Base-by-base conservation (phyloP, 2,797 vertebrate genomes). In the Diplodus puntazzo region DNA sequence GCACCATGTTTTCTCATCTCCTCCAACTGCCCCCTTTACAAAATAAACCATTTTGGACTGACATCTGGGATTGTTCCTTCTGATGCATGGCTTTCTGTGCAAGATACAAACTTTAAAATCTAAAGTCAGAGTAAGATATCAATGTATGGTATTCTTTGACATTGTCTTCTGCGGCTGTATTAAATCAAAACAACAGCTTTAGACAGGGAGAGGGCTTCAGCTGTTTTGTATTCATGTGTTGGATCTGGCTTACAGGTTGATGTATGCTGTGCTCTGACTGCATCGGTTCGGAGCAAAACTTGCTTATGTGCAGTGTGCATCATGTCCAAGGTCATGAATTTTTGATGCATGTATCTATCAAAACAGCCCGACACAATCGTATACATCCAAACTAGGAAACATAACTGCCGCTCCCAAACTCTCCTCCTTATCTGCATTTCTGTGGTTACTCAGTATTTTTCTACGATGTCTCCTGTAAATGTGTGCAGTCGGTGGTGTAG, bases 11-110 rank as follows among this genome's bases (percentile, higher is more conserved):
- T 93, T 95, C 93, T 94, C 90, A 94, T 91, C 90, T 91, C 79
- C 81, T 86, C 73, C 91, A 82, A 88, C 88, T 90, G 84, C 87
- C 89, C 90, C 90, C 92, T 95, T 95, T 96, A 94, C 94, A 95
- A 94, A 96, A 95, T 95, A 95, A 95, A 95, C 89, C 90, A 94
- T 94, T 95, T 94, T 94, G 89, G 92, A 94, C 89, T 90, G 88
- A 92, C 64, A 45, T 78, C 75, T 87, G 75, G 50, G 57, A 76
- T 69, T 73, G 70, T 62, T 74, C 58, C 67, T 75, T 80, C 11
- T 77, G 17, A 73, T 74, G 75, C 27, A 34, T 55, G 16, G 72
- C 70, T n/a, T 55, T 57, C 23, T 74, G 25, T 65, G 23, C n/a
- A 50, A 60, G 1, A 55, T 62, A 61, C 8, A 55, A 42, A 81